phyloP scores from a whole-genome alignment of 2,888 invertebrate genomes.

The Noctua janthina region DNA sequence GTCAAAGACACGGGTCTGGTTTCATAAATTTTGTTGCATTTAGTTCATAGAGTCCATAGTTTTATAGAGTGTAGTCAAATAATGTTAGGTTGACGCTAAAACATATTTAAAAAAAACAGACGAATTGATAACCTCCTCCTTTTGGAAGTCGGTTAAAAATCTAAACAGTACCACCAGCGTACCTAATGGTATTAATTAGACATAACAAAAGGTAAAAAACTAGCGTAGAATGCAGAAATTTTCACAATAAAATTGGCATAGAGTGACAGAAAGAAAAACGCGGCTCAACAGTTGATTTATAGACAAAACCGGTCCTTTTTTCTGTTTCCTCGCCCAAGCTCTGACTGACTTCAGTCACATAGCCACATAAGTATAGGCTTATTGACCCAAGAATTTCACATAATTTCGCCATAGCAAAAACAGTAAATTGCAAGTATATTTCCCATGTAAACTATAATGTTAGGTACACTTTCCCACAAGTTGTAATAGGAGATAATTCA shows the following conservation, averaged over 20 bases:
- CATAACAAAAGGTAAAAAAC: not conserved
- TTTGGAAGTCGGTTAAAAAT: not conserved
- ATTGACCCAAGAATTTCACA: conserved; percentile 55
- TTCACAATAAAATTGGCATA: not conserved
- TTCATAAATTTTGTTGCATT: too few species aligned
- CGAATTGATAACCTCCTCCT: too few species aligned
- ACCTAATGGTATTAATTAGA: not conserved
- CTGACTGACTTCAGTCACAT: not conserved
- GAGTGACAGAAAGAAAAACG: not conserved
- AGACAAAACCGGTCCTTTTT: not conserved
- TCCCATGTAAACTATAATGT: conserved; percentile 57
- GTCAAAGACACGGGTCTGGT: too few species aligned
- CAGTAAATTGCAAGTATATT: conserved; percentile 49
- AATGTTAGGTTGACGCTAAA: not conserved
- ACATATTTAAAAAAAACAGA: not conserved
- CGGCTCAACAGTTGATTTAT: not conserved
- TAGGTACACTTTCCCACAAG: conserved; percentile 59
- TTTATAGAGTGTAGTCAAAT: not conserved
- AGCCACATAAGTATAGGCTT: conserved; percentile 8
- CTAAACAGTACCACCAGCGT: not conserved
- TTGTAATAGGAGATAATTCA: conserved; percentile 62
- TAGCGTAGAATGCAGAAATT: not conserved
- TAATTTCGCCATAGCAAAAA: conserved; percentile 50
- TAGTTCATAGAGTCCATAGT: too few species aligned
- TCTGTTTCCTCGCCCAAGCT: not conserved